Base-by-base conservation (phyloP, 2,113 vertebrate species). In the Hippocampus mohnikei region DNA sequence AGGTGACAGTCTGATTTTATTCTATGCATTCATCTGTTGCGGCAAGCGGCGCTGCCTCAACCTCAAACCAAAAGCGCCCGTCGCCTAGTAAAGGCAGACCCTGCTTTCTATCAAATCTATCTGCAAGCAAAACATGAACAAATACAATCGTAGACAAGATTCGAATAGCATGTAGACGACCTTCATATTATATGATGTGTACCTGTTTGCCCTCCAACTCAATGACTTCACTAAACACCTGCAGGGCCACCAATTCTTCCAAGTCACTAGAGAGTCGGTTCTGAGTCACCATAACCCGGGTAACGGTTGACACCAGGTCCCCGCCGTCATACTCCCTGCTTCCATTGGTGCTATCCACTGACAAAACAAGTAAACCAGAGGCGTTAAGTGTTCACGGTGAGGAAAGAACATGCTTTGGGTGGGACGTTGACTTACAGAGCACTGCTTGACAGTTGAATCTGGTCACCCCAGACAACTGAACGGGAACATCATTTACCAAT, bases 121-220 rank as follows among this genome's bases (percentile, higher is more conserved):
- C 42, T 44, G 2, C 13, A 44, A 44, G 42, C 13, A 44, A 44
- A 13, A 13, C 42, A 44, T 11, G 1, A 50, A 16, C 46, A 50
- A 20, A 50, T 50, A 18, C 18, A 20, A 21, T 1, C 2, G 1
- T 0, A 50, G 5, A 50, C 16, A 50, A 6, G 6, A 18, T 7
- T 2, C 0, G 15, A 20, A n/a, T n/a, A 21, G 6, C 18, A 50
- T 7, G 7, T 37, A 6, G 33, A 37, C 33, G 5, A 58, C 15
- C 12, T 12, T 8, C n/a, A 13, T 5, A 5, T 21, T 21, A 40
- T 8, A n/a, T 63, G 18, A 13, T 25, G 21, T 64, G 89, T 89
- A 97, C 96, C 93, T 95, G 90, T 83, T 91, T 92, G 64, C 95
- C 94, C 63, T 95, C 95, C 84, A 98, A 81, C 85, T 95, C 93